phyloP scores from a whole-genome alignment of 2,797 vertebrate genomes.

The Clarias fuscus region DNA sequence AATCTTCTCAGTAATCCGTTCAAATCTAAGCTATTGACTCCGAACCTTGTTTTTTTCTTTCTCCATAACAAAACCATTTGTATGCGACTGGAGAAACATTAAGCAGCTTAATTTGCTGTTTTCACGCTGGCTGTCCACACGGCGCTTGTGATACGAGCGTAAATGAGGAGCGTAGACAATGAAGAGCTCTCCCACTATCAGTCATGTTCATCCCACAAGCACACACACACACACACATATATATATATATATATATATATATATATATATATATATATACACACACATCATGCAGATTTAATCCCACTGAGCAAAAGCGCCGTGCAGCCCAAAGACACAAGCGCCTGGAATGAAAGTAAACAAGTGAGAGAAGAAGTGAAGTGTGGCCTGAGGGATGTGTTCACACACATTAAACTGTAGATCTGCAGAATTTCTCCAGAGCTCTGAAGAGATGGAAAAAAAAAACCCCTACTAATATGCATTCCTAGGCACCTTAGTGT shows the following conservation, averaged over 20 bases:
- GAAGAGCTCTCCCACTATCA: slow-evolving; percentile 63
- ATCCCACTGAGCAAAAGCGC: slow-evolving; percentile 62
- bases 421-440: slow-evolving; percentile 30
- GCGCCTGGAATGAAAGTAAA: slow-evolving; percentile 61
- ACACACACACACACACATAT: slow-evolving; percentile 61
- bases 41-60: slow-evolving; percentile 53
- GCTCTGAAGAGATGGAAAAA: slow-evolving; percentile 7
- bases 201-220: slow-evolving; percentile 58
- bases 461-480: not conserved
- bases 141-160: slow-evolving; percentile 47
- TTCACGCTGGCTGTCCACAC: slow-evolving; percentile 56
- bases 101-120: slow-evolving; percentile 68
- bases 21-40: slow-evolving; percentile 67
- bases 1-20: slow-evolving; percentile 64
- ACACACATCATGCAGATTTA: slow-evolving; percentile 66
- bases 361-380: slow-evolving; percentile 57
- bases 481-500: not conserved
- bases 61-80: slow-evolving; percentile 64
- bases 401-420: slow-evolving; percentile 50
- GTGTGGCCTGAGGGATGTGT: slow-evolving; percentile 47
- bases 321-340: slow-evolving; percentile 48
- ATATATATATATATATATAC: slow-evolving; percentile 52
- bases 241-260: slow-evolving; percentile 63
- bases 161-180: slow-evolving; percentile 65
- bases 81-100: slow-evolving; percentile 62